Percentiles rank a stretch among this genome's conserved stretches.
Evolutionary conservation across 2,888 invertebrate genomes (phyloP).

Genomic region (Archips xylosteana): DNA sequence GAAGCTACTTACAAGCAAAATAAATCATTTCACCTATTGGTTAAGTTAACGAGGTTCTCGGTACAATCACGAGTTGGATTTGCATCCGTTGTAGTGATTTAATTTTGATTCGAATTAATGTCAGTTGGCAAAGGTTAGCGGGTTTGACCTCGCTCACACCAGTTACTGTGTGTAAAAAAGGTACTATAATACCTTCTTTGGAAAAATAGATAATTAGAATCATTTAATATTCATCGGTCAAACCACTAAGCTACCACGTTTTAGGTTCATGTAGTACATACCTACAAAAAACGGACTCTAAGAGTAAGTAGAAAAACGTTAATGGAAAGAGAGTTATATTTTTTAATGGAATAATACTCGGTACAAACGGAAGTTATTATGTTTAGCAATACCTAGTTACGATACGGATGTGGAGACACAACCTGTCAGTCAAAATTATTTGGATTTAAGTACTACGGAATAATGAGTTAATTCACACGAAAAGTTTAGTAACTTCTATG

Average conservation of each 20-base stretch:
- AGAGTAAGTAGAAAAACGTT: too few species aligned
- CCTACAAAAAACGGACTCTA: too few species aligned
- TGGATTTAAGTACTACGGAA: neutral
- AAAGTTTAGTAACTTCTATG: neutral
- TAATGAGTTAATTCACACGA: neutral
- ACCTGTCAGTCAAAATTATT: slow-evolving; percentile 52
- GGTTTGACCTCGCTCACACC: slow-evolving; percentile 62
- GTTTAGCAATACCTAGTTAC: neutral
- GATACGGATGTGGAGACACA: slow-evolving; percentile 47
- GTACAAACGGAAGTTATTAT: slow-evolving; percentile 11
- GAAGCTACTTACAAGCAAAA: slow-evolving; percentile 50
- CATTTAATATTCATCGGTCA: too few species aligned
- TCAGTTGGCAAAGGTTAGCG: slow-evolving; percentile 60
- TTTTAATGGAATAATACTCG: neutral
- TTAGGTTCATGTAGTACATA: too few species aligned
- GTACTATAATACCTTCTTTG: slow-evolving; percentile 43
- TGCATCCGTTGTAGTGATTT: slow-evolving; percentile 58
- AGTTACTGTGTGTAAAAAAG: slow-evolving; percentile 34
- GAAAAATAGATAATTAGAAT: neutral
- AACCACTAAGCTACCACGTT: too few species aligned
- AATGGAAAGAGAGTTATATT: too few species aligned
- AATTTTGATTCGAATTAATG: slow-evolving; percentile 58
- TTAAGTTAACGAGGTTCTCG: slow-evolving; percentile 43
- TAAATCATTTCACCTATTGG: slow-evolving; percentile 52
- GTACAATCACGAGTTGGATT: slow-evolving; percentile 48